phyloP scores from a whole-genome alignment of 2,113 vertebrate genomes.

The Gopherus evgoodei region DNA sequence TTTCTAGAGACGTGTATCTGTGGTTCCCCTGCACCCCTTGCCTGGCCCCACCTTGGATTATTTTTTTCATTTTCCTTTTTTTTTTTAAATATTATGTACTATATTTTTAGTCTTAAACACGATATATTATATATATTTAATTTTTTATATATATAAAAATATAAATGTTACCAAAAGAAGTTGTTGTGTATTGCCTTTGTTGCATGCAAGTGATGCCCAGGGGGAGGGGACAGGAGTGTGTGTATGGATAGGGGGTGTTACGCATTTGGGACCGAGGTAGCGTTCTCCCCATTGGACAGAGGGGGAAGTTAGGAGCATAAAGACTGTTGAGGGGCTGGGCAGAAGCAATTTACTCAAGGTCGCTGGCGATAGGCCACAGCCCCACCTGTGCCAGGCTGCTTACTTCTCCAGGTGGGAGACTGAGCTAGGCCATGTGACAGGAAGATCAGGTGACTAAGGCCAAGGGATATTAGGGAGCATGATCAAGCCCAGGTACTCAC shows the following conservation, averaged over 20 bases:
- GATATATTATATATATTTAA: constrained; percentile 86
- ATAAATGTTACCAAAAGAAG: constrained; percentile 77
- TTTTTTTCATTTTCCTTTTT: constrained; percentile 68
- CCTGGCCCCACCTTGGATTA: constrained; percentile 2
- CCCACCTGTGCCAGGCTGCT: neutral
- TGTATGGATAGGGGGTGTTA: neutral
- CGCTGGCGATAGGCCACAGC: neutral
- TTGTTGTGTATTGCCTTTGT: neutral
- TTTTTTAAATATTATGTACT: constrained; percentile 80
- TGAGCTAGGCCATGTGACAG: neutral
- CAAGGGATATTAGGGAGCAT: neutral
- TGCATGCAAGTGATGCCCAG: accelerated
- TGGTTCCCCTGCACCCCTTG: constrained; percentile 62
- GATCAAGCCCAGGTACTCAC: too few relatives aligned
- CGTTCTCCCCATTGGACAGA: neutral
- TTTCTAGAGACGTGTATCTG: constrained; percentile 71
- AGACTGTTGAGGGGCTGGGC: neutral
- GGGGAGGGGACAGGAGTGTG: neutral
- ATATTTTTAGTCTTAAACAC: constrained; percentile 85
- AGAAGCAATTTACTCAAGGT: neutral
- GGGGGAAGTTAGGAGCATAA: neutral
- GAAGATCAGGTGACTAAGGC: neutral
- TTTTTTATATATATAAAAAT: constrained; percentile 85
- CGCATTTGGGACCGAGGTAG: neutral
- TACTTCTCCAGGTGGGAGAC: neutral